Base-by-base conservation (phyloP, 2,113 vertebrate species). In the Recurvirostra avosetta region DNA sequence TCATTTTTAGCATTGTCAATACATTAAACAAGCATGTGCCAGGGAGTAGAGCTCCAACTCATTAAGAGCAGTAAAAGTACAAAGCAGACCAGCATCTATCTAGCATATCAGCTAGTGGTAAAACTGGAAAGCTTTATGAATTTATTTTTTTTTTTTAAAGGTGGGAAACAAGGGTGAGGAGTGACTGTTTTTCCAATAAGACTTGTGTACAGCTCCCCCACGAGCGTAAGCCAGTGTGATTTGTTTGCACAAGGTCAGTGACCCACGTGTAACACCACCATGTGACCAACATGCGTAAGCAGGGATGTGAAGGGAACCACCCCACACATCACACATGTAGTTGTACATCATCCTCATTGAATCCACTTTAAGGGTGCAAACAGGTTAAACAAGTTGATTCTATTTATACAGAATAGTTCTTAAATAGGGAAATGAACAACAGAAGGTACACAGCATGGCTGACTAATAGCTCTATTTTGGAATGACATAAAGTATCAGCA, bases 231-330 rank as follows among this genome's bases (percentile, higher is more conserved):
- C 8, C 63, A 77, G 22, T 18, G 26, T 16, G 13, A 23, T 80
- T 66, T 88, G 32, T 59, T 91, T 81, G 38, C 32, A 77, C 15
- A 45, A 49, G 11, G 50, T 47, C 79, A 63, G 47, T 32, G 14
- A 86, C 45, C 67, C 20, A 41, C 0, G 0, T 20, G 13, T 67
- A 25, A 75, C 26, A 56, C 4, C 15, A 67, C 3, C 45, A 19
- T 0, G 0, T n/a, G 32, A 77, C 29, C 12, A 81, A n/a, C 2
- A 17, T 2, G 5, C 5, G 0, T 12, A 84, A 58, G 47, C 15
- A 78, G 36, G 18, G 23, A 34, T 30, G 2, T 1, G 4, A 88
- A 20, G 14, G 25, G 15, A 76, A 22, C 19, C 25, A 65, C 27
- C 34, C 36, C 7, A 41, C 2, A 4, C 6, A 50, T 9, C 8